Conservation (phyloP, 2,113 vertebrate genomes). For the Lepus europaeus region DNA sequence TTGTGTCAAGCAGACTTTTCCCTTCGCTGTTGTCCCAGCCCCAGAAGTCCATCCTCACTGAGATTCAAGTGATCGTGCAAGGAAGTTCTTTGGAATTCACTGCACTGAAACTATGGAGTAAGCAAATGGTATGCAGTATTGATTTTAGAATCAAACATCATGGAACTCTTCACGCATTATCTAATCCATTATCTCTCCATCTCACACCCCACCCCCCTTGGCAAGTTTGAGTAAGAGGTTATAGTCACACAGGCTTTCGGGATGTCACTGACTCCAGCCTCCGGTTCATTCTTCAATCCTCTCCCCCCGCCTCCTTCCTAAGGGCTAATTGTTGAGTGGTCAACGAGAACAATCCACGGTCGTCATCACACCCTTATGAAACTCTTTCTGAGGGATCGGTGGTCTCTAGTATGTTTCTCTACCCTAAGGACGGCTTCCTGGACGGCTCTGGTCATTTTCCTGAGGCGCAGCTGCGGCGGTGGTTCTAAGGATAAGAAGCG, state of each 20-base stretch:
- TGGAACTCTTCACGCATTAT: not conserved
- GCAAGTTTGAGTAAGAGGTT: not conserved
- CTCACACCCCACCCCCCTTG: not conserved
- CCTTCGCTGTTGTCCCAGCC: not conserved
- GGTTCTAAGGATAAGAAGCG: not conserved
- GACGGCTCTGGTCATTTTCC: not conserved
- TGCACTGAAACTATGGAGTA: not conserved
- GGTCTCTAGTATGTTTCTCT: not conserved
- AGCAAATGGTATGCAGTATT: not conserved
- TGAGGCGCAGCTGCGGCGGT: not conserved
- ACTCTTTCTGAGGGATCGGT: not conserved
- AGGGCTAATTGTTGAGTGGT: not conserved
- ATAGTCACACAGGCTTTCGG: not conserved
- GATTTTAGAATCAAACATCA: not conserved
- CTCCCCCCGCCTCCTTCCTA: not conserved
- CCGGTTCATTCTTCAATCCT: not conserved
- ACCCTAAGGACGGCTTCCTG: not conserved
- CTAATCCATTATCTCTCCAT: not conserved
- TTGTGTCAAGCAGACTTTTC: not conserved
- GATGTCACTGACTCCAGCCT: not conserved
- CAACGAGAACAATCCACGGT: not conserved
- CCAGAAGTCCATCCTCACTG: not conserved
- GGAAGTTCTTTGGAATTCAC: slow-evolving; percentile 14
- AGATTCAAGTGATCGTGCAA: not conserved
- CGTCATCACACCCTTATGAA: not conserved